A percentile compares a stretch with the other conserved stretches of the same genome.
Conservation (phyloP, 2,113 vertebrate genomes). For the Athene cunicularia region DNA sequence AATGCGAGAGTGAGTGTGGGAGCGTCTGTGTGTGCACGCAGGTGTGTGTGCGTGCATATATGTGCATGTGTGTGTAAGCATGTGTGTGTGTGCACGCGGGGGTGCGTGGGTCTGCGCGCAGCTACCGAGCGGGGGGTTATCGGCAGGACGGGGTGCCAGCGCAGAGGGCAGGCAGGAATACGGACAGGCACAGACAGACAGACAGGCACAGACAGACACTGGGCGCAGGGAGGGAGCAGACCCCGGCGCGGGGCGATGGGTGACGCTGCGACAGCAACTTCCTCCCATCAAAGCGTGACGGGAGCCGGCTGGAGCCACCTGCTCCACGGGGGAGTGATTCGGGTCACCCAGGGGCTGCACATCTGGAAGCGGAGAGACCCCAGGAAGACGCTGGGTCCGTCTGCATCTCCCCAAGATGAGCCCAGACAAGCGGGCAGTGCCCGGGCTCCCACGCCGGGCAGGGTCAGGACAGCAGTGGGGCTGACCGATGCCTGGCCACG, state of each 20-base stretch:
- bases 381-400: background rate
- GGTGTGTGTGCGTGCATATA: background rate
- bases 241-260: accelerated
- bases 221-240: background rate
- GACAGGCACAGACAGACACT: background rate
- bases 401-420: background rate
- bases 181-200: too few relatives aligned
- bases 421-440: background rate
- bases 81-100: background rate
- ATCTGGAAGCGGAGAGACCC: background rate
- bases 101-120: accelerated
- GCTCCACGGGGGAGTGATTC: accelerated
- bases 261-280: background rate
- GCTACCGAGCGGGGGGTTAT: accelerated
- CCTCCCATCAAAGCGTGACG: accelerated
- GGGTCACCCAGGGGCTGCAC: background rate
- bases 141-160: background rate
- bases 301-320: background rate
- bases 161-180: background rate
- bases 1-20: background rate
- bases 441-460: accelerated
- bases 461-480: background rate
- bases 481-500: background rate
- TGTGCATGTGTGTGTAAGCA: background rate
- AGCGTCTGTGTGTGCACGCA: background rate